Percentiles rank a stretch among this genome's conserved stretches.
phyloP scores from a whole-genome alignment of 2,888 invertebrate species.

The Malthinus seriepunctatus region DNA sequence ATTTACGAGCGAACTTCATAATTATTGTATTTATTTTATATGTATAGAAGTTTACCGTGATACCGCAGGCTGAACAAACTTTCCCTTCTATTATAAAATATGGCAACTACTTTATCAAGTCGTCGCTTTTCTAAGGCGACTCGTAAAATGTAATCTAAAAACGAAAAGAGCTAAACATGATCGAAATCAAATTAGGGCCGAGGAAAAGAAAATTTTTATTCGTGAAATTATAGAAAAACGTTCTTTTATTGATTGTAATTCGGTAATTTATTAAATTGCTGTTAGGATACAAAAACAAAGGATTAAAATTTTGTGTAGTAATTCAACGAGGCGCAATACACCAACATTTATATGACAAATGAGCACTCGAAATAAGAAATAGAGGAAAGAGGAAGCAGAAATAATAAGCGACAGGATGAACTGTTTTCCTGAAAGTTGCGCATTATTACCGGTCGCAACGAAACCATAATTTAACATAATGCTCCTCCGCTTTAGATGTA shows the following conservation, averaged over 20 bases:
- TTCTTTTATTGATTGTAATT: too few relatives aligned
- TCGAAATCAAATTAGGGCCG: slow-evolving; percentile 1
- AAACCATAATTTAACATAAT: slow-evolving; percentile 39
- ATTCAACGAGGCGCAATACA: slow-evolving; percentile 19
- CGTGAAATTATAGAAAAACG: too few relatives aligned
- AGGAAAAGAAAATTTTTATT: too few relatives aligned
- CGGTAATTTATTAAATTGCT: not conserved
- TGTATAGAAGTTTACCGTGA: slow-evolving; percentile 33
- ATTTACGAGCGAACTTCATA: slow-evolving; percentile 37
- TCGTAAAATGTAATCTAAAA: slow-evolving; percentile 43
- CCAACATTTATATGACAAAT: slow-evolving; percentile 36
- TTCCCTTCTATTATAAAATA: slow-evolving; percentile 48
- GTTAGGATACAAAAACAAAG: slow-evolving; percentile 6
- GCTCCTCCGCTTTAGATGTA: slow-evolving; percentile 28
- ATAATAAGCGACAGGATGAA: slow-evolving; percentile 41
- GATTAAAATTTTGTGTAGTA: slow-evolving; percentile 17
- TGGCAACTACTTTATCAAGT: slow-evolving; percentile 51
- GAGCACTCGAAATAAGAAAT: slow-evolving; percentile 31
- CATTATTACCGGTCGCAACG: slow-evolving; percentile 30
- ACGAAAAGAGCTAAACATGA: slow-evolving; percentile 29
- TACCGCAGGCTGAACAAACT: slow-evolving; percentile 39
- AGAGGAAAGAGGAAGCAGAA: slow-evolving; percentile 36
- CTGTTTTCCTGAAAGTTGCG: slow-evolving; percentile 37
- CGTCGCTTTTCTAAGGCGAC: slow-evolving; percentile 41
- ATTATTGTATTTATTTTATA: slow-evolving; percentile 34